A percentile compares a stretch with the other conserved stretches of the same genome.
These are phyloP conservation scores for Nannospalax galili DNA, from an alignment of 2,113 vertebrate species.

Conservation along the genomic window DNA sequence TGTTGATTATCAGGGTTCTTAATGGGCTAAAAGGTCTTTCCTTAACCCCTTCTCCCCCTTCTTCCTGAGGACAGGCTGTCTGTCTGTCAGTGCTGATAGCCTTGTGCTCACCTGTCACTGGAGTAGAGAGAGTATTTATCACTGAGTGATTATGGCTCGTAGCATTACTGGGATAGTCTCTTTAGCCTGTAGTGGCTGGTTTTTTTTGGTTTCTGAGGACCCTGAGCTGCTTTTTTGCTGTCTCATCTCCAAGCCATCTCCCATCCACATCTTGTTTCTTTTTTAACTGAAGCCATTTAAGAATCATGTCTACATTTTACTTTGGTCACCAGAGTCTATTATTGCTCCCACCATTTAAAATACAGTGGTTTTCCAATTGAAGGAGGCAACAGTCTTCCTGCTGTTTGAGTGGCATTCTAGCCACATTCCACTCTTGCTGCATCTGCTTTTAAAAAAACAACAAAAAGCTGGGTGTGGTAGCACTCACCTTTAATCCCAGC, in stretches of 20 bases:
- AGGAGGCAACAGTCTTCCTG: too few relatives aligned
- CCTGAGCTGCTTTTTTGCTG: not conserved
- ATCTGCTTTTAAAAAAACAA: not conserved
- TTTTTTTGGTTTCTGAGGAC: not conserved
- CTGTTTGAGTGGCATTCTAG: not conserved
- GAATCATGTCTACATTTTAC: constrained; percentile 1
- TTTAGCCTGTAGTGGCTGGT: not conserved
- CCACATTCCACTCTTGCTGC: not conserved
- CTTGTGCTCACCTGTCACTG: not conserved
- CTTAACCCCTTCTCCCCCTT: not conserved
- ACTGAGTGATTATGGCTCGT: not conserved
- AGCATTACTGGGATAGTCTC: not conserved
- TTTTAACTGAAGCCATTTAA: not conserved
- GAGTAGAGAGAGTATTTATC: not conserved
- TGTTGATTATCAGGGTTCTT: not conserved
- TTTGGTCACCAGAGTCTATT: not conserved
- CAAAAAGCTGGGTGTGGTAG: too few relatives aligned
- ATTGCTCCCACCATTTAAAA: not conserved
- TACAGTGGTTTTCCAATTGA: not conserved
- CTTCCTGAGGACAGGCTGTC: not conserved
- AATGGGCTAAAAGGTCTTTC: constrained; percentile 7
- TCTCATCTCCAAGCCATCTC: not conserved
- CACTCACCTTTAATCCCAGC: too few relatives aligned
- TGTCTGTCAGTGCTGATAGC: not conserved
- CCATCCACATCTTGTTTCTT: not conserved